These are phyloP conservation scores for Fragum whitleyi DNA, from an alignment of 2,888 invertebrate genomes.

Conservation along the genomic window DNA sequence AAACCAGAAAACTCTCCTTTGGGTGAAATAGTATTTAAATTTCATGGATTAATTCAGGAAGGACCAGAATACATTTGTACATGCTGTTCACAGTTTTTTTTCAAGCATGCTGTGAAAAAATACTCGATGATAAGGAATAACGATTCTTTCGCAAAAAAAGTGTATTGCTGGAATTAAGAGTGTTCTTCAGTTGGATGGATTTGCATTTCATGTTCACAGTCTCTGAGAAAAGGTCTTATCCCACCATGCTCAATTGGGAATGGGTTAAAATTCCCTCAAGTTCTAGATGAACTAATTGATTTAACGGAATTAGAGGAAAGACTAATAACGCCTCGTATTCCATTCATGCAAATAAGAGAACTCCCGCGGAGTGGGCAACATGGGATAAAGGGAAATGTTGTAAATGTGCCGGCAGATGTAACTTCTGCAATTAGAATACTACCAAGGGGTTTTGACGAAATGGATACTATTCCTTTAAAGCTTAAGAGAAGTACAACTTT, in stretches of 20 bases:
- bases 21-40: slow-evolving; percentile 17
- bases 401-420: slow-evolving; percentile 79
- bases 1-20: not conserved
- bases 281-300: slow-evolving; percentile 30
- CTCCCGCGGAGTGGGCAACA: slow-evolving; percentile 69
- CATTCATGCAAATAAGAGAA: slow-evolving; percentile 83
- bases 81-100: slow-evolving; percentile 32
- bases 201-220: slow-evolving; percentile 27
- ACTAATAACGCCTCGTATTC: slow-evolving; percentile 79
- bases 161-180: not conserved
- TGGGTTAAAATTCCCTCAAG: slow-evolving; percentile 39
- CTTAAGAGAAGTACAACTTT: slow-evolving; percentile 50
- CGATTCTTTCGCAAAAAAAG: not conserved
- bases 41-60: not conserved
- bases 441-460: slow-evolving; percentile 50
- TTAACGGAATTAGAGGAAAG: slow-evolving; percentile 78
- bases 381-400: slow-evolving; percentile 70
- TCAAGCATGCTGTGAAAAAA: slow-evolving; percentile 28
- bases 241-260: slow-evolving; percentile 49
- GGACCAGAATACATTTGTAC: slow-evolving; percentile 36
- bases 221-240: slow-evolving; percentile 34
- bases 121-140: not conserved
- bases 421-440: not conserved
- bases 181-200: slow-evolving; percentile 35
- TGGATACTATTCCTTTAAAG: slow-evolving; percentile 56